Base-by-base conservation (phyloP, 2,113 vertebrate species). In the Calyptommatus sinebrachiatus region DNA sequence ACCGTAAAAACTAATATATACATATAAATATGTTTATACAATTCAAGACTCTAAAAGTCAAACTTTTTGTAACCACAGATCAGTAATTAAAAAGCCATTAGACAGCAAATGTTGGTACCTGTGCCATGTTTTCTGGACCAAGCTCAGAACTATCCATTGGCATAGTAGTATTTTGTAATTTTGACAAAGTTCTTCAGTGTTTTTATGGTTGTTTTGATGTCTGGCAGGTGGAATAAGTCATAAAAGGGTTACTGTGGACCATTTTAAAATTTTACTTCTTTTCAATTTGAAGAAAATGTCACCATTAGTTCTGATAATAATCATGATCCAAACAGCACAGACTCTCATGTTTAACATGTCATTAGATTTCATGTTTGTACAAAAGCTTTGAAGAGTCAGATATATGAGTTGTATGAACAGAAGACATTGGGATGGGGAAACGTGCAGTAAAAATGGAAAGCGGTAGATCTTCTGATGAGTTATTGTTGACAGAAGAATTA, bases 321-420 rank as follows among this genome's bases (percentile, higher is more conserved):
- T 87, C 82, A 46, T 61, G 76, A 88, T 63, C 81, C 81, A 83
- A 81, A 87, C 66, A 84, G 83, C 88, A 85, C 78, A 41, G 85
- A 85, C 69, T 83, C 80, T 80, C 0, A 5, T n/a, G 48, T 71
- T 75, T 31, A 71, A 75, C 68, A 29, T 69, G 45, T 74, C 61
- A 80, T 86, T 85, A 48, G 67, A 84, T 85, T 83, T 88, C 71
- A 67, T 62, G 21, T 69, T 76, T 81, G 53, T 48, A 62, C 53
- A 81, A 22, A 91, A 90, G 89, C 89, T 79, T 89, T 78, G 78
- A 85, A 75, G 45, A 88, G 89, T 88, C 68, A 73, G 0, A 21
- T 62, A 8, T 77, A 69, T 71, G 48, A 80, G 78, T 73, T 84
- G 76, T 78, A 66, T 85, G 53, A 90, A 88, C 16, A 69, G 82